A percentile compares a stretch with the other conserved stretches of the same genome.
Evolutionary conservation across 1,140 invertebrate species (phyloP).

Genomic region (Drosophila melanogaster): Release_6_plus_ISO1_MT NT_033779.5:13302501-13303000

Average conservation of each 20-base stretch:
- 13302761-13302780: slow-evolving; percentile 70
- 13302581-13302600: slow-evolving; percentile 21
- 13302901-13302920: slow-evolving; percentile 50
- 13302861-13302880: slow-evolving; percentile 59
- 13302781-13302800: slow-evolving; percentile 36
- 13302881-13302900: slow-evolving; percentile 39
- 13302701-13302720: slow-evolving; percentile 49
- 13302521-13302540: slow-evolving; percentile 43
- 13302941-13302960: slow-evolving; percentile 29
- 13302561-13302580: slow-evolving; percentile 52
- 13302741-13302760: slow-evolving; percentile 62
- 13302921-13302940: slow-evolving; percentile 34
- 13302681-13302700: slow-evolving; percentile 71
- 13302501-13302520: slow-evolving; percentile 36
- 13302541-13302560: slow-evolving; percentile 46
- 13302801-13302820: slow-evolving; percentile 44
- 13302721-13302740: slow-evolving; percentile 24
- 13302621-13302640: slow-evolving; percentile 77
- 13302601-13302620: slow-evolving; percentile 81
- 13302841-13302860: slow-evolving; percentile 76
- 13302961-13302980: slow-evolving; percentile 32
- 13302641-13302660: slow-evolving; percentile 52
- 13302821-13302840: slow-evolving; percentile 43
- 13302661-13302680: slow-evolving; percentile 53
- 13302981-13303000: slow-evolving; percentile 76